Percentiles rank a stretch among this genome's conserved stretches.
Evolutionary conservation across 2,113 vertebrate species (phyloP).

Genomic region (Alectura lathami): DNA sequence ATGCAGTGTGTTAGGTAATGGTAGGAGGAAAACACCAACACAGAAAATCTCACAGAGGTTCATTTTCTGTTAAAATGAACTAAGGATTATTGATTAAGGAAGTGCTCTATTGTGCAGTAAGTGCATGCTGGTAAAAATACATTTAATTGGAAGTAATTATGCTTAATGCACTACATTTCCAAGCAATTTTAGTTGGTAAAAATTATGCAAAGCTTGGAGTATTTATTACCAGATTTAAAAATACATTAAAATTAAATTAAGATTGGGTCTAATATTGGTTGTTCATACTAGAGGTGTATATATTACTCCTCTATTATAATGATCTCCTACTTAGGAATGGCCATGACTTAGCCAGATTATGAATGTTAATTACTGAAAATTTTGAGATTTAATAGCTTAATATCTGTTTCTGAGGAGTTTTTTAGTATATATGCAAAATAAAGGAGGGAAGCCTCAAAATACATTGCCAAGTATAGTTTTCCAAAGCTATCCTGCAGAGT

Average conservation of each 20-base stretch:
- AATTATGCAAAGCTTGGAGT: background rate
- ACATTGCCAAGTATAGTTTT: background rate
- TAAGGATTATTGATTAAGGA: background rate
- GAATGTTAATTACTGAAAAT: background rate
- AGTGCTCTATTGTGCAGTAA: background rate
- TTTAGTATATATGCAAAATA: background rate
- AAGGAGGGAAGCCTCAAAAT: background rate
- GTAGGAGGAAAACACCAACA: background rate
- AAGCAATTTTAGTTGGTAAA: background rate
- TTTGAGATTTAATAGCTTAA: background rate
- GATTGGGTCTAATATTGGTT: background rate
- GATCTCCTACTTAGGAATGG: background rate
- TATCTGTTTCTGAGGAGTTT: background rate
- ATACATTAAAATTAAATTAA: background rate
- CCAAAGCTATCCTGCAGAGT: background rate
- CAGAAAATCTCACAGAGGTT: background rate
- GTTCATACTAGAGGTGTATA: background rate
- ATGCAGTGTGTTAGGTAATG: background rate
- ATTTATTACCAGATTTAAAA: background rate
- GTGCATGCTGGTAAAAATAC: background rate
- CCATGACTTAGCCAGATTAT: background rate
- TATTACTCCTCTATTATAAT: background rate
- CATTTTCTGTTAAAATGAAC: slow-evolving; percentile 33
- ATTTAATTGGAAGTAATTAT: background rate
- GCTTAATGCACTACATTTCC: background rate